Base-by-base conservation (phyloP, 1,140 invertebrate species). In the Panonychus citri region DNA sequence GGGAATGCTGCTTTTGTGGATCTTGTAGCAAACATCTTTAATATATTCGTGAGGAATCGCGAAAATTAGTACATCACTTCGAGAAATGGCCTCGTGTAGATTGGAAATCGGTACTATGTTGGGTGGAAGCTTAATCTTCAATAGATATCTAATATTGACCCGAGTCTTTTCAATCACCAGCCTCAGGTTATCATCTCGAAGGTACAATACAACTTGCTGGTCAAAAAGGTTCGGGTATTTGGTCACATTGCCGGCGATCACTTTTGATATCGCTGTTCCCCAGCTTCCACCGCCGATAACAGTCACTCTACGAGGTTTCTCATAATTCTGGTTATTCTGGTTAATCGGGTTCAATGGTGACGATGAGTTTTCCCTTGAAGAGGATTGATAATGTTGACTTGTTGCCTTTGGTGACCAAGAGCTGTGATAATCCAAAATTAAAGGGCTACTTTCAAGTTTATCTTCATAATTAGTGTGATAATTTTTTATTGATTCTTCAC, bases 31-130 rank as follows among this genome's bases (percentile, higher is more conserved):
- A 65, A 91, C 77, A 52, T 77, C 78, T 42, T 77, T 74, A 40
- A 97, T 85, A 70, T 96, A 97, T 72, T 98, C 93, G 76, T 98
- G 94, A 21, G 94, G 94, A 7, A 98, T 76, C 17, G 98, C 93
- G 69, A 97, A 97, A 56, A 98, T 82, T 8, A 97, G 73, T 63
- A 97, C 81, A 72, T 98, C 93, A 3, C 91, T 88, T 67, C 88
- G 83, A 65, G 83, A 80, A 1, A 83, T 83, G 56, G 89, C 81
- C 57, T 94, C 82, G 7, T 19, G 5, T 7, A 50, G 4, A 25
- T 25, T 7, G 5, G 26, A 28, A 17, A 50, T 25, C 4, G 21
- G 12, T 17, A 24, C 84, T 67, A 89, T 82, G 76, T 87, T 88
- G 3, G 75, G 65, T n/a, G 66, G 90, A 42, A 97, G 69, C 70